Evolutionary conservation across 2,888 invertebrate species (phyloP).

Genomic region (Pachycephus smyrnensis): DNA sequence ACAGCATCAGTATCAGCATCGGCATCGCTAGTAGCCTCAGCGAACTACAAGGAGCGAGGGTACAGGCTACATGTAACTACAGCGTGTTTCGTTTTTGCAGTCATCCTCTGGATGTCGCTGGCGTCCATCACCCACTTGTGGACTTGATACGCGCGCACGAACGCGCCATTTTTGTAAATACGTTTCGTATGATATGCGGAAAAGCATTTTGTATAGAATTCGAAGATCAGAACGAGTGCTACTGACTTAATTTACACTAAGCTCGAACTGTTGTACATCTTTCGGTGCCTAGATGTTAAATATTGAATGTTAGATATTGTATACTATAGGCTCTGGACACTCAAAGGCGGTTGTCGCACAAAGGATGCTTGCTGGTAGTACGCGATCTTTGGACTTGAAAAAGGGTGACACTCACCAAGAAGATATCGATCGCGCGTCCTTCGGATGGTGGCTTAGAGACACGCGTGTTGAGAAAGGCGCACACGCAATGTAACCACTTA

Average conservation of each 20-base stretch:
- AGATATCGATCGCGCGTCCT: background rate
- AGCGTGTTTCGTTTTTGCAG: constrained; percentile 44
- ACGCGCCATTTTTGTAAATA: background rate
- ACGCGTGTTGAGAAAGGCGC: background rate
- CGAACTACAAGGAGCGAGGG: constrained; percentile 11
- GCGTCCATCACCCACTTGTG: constrained; percentile 39
- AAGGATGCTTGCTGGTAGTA: background rate
- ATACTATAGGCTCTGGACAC: too few relatives aligned
- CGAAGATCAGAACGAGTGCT: background rate
- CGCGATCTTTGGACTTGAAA: background rate
- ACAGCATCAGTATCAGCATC: constrained; percentile 16
- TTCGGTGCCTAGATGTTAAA: background rate
- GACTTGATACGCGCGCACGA: constrained; percentile 5
- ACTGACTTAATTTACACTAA: background rate
- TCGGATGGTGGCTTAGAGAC: background rate
- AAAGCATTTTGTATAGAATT: background rate
- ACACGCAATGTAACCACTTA: background rate
- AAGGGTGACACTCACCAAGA: background rate
- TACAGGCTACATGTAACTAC: constrained; percentile 35
- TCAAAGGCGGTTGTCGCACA: background rate
- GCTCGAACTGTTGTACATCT: background rate
- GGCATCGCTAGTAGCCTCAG: background rate
- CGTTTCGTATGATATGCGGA: background rate
- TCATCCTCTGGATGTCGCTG: constrained; percentile 36
- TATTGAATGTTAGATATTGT: too few relatives aligned